Evolutionary conservation across 2,797 vertebrate species (phyloP).

Genomic region (Monodelphis domestica): DNA sequence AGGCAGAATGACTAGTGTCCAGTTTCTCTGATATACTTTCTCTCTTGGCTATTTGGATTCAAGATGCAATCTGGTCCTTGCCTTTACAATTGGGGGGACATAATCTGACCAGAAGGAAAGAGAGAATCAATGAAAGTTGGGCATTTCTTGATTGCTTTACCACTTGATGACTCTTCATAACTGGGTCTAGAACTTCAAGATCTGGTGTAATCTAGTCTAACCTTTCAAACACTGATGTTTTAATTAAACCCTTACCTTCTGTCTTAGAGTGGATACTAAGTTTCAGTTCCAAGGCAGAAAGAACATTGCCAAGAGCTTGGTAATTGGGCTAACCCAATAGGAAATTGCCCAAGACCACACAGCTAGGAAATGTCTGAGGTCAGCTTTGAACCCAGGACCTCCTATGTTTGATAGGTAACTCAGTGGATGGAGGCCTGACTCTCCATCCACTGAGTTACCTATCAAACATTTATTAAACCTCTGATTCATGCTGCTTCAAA

Average conservation of each 20-base stretch:
- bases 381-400: too few species aligned
- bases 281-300: too few species aligned
- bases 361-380: too few species aligned
- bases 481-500: neutral
- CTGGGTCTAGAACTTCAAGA: neutral
- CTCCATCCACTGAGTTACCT: too few species aligned
- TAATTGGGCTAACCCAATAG: too few species aligned
- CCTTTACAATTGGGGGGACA: too few species aligned
- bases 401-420: too few species aligned
- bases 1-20: neutral
- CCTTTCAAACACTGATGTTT: neutral
- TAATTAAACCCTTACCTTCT: too few species aligned
- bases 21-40: neutral
- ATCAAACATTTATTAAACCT: neutral
- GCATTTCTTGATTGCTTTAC: neutral
- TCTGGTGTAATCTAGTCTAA: neutral
- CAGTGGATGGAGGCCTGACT: too few species aligned
- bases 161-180: neutral
- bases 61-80: neutral
- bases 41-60: neutral
- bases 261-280: too few species aligned
- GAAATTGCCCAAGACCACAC: too few species aligned
- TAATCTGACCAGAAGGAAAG: neutral
- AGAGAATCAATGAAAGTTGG: neutral
- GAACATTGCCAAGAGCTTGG: too few species aligned